phyloP scores from a whole-genome alignment of 2,113 vertebrate genomes.

The Larimichthys crocea region DNA sequence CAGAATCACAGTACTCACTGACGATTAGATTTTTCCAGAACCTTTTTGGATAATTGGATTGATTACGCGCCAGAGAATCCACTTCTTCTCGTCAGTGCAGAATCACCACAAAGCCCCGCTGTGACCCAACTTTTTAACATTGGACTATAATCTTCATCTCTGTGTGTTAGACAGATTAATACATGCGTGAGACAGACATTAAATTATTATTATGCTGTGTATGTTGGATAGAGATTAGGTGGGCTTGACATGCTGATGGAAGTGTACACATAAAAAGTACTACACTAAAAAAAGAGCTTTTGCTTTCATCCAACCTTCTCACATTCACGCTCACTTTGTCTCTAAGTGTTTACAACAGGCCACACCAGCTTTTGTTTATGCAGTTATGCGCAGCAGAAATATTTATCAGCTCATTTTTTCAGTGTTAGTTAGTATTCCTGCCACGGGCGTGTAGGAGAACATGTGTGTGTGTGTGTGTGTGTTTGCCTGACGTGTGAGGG shows the following conservation, averaged over 20 bases:
- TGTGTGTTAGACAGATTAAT: constrained; percentile 6
- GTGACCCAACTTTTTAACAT: constrained; percentile 2
- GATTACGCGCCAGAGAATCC: constrained; percentile 44
- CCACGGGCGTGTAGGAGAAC: constrained; percentile 38
- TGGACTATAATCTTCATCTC: neutral
- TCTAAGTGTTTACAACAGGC: constrained; percentile 19
- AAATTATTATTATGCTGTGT: neutral
- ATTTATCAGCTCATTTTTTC: constrained; percentile 13
- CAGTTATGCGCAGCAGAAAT: constrained; percentile 22
- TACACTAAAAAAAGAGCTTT: neutral
- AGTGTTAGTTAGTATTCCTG: constrained; percentile 50
- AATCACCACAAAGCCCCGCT: neutral
- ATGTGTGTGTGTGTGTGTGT: constrained; percentile 40
- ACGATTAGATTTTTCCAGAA: constrained; percentile 52
- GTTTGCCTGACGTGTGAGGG: constrained; percentile 50
- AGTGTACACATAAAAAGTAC: constrained; percentile 1
- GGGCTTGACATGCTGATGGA: neutral
- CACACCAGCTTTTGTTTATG: constrained; percentile 21
- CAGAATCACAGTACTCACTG: constrained; percentile 21
- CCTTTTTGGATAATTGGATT: constrained; percentile 65
- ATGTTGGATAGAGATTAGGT: neutral
- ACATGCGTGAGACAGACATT: neutral
- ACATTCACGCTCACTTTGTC: neutral
- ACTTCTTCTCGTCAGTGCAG: constrained; percentile 1
- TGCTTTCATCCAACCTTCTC: neutral